A percentile compares a stretch with the other conserved stretches of the same genome.
These are phyloP conservation scores for Jordanella pulchra DNA, from an alignment of 2,797 vertebrate species.

Conservation along the genomic window DNA sequence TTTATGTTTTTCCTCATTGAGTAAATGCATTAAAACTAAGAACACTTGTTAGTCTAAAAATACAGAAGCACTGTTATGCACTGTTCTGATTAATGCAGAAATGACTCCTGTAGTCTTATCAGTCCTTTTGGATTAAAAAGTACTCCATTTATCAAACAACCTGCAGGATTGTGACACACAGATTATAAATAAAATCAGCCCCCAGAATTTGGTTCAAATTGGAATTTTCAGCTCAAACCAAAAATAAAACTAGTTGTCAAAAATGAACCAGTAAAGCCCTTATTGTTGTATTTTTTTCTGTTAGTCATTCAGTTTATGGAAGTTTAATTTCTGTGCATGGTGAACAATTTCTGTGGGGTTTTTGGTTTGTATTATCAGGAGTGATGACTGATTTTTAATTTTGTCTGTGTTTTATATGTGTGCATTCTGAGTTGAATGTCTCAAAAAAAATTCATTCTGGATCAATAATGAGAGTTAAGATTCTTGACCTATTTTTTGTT, in stretches of 20 bases:
- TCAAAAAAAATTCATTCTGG: too few relatives aligned
- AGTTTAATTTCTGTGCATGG: not conserved
- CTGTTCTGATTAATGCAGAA: not conserved
- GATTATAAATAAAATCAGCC: not conserved
- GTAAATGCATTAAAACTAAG: not conserved
- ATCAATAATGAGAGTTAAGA: too few relatives aligned
- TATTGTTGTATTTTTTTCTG: not conserved
- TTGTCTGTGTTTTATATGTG: too few relatives aligned
- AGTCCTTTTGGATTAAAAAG: not conserved
- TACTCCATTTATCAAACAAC: not conserved
- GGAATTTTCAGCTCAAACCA: not conserved
- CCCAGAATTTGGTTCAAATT: not conserved
- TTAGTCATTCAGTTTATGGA: not conserved
- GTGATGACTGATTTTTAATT: too few relatives aligned
- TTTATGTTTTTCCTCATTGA: too few relatives aligned
- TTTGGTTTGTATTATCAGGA: too few relatives aligned
- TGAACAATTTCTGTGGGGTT: not conserved
- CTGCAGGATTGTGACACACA: not conserved
- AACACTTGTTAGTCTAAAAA: not conserved
- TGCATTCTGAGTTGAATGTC: too few relatives aligned
- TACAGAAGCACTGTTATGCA: not conserved
- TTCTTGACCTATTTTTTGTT: too few relatives aligned
- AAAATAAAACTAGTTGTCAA: not conserved
- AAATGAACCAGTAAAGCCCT: not conserved
- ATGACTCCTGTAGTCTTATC: not conserved